Evolutionary conservation across 2,113 vertebrate genomes (phyloP), one percentile per base, ranked within the genome.

Genomic region (Sterrhoptilus dennistouni): DNA sequence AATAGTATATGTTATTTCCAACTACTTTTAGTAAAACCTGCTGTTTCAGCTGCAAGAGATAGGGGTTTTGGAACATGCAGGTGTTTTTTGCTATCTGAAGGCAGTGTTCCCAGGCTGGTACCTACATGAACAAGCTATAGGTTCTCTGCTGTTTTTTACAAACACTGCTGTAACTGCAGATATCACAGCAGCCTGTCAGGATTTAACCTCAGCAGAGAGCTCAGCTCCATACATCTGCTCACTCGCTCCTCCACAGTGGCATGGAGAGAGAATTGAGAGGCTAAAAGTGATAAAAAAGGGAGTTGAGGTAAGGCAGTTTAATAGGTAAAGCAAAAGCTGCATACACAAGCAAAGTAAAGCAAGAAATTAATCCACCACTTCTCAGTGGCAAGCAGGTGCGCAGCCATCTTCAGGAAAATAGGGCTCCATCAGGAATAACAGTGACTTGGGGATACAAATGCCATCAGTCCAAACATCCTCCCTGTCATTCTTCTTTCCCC

Each of bases 341-440:
- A 1, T 2, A 14, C 4, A 9, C 18, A 79, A 63, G 8, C 6
- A 68, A 33, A 68, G 9, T 15, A 79, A 93, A 87, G 4, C 8
- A 69, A 83, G 23, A 20, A 78, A 63, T 24, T 57, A 0, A 44
- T 69, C 63, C 8, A 38, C 18, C 9, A 2, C 7, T 75, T 78
- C 28, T 35, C 14, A 11, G 7, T 1, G 3, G 18, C 50, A 54
- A 27, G 24, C 14, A 54, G 31, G n/a, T 59, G 24, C 11, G 42
- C 42, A 77, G 9, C 3, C 20, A 38, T 10, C n/a, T 78, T 25
- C 35, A 75, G 47, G 31, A 85, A 72, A 72, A 4, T 3, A 49
- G 21, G 24, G 17, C 8, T 71, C 19, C 14, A 14, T 56, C 47
- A 66, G 4, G 0, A 2, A 1, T 25, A 56, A 29, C 1, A 11